Evolutionary conservation across 2,888 invertebrate species (phyloP), one percentile per base, ranked within the genome.

Genomic region (Macrosoma leucophasiata): DNA sequence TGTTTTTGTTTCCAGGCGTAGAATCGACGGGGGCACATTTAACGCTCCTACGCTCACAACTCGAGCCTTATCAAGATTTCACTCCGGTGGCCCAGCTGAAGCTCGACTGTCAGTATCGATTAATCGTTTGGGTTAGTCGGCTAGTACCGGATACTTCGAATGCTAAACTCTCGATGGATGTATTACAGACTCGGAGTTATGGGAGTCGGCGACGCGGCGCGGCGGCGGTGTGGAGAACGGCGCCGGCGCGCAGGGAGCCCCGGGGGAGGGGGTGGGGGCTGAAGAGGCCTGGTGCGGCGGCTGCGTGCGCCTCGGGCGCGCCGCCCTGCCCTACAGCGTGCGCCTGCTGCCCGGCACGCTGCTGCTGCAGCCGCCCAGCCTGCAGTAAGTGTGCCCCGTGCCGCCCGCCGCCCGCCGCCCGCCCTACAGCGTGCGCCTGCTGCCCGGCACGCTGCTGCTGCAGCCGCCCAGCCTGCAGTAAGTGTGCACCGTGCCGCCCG

Each of bases 201-300:
- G 75, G 75, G 62, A 64, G 41, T 43, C 41, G 29, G 38, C 38
- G 36, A 25, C 25, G 46, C 36, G 39, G 39, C n/a, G n/a, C n/a
- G n/a, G 20, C 18, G 41, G 37, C 18, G 47, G 35, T 14, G 47
- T 21, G 13, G 29, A 27, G 7, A 20, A 19, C 12, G 38, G 18
- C 29, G 36, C 36, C 15, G 31, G 30, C 13, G 41, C 20, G 14
- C 37, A 23, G 34, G 34, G 20, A 23, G 35, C 4, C 23, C 36
- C 15, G 40, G 47, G 13, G 12, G 50, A 15, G 11, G 48, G 20
- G 29, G 46, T 21, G 21, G 52, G 11, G 19, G 47, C 7, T 34
- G 28, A 29, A 21, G 63, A 48, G 46, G 63, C 62, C 41, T 67
- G 64, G 63, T 76, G 76, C 62, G 59, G 57, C 77, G 89, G 76